Evolutionary conservation across 1,140 invertebrate genomes (phyloP), one percentile per base, ranked within the genome.

Genomic region (Cepaea nemoralis): DNA sequence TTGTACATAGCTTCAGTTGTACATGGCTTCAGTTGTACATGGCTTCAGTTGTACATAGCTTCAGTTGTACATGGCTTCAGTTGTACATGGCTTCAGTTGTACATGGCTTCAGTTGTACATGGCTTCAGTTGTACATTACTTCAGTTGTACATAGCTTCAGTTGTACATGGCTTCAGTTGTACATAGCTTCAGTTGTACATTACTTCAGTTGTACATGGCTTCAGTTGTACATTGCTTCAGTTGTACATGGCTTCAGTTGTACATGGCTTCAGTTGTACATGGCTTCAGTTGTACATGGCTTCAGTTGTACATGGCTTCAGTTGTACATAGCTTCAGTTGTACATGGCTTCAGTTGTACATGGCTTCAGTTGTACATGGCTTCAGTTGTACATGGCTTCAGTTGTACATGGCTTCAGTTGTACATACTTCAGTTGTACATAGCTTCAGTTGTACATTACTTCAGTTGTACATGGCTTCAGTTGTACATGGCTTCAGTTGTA

Each of bases 1-100:
- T n/a, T n/a, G n/a, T n/a, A n/a, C n/a, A n/a, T n/a, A n/a, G n/a
- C n/a, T n/a, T n/a, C n/a, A n/a, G n/a, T n/a, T n/a, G n/a, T 55
- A 55, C n/a, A 55, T 55, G 50, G 50, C n/a, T 14, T n/a, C 50
- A 55, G n/a, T n/a, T 55, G 50, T 55, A 55, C 50, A 55, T 55
- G 50, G 50, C n/a, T 14, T 55, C 50, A 55, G 50, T 55, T 55
- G 50, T n/a, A n/a, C n/a, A n/a, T n/a, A n/a, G n/a, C n/a, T n/a
- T n/a, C n/a, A n/a, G n/a, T n/a, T n/a, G n/a, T 55, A 16, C 50
- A 55, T 55, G 50, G n/a, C n/a, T 14, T 16, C 50, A 55, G 50
- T 55, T 14, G 14, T 55, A 55, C 50, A 16, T 55, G 14, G n/a
- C n/a, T 14, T 55, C 50, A 55, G 50, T 55, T 55, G 14, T 55